These are phyloP conservation scores for Meloidogyne floridensis DNA, from an alignment of 1,140 invertebrate genomes.

Conservation along the genomic window DNA sequence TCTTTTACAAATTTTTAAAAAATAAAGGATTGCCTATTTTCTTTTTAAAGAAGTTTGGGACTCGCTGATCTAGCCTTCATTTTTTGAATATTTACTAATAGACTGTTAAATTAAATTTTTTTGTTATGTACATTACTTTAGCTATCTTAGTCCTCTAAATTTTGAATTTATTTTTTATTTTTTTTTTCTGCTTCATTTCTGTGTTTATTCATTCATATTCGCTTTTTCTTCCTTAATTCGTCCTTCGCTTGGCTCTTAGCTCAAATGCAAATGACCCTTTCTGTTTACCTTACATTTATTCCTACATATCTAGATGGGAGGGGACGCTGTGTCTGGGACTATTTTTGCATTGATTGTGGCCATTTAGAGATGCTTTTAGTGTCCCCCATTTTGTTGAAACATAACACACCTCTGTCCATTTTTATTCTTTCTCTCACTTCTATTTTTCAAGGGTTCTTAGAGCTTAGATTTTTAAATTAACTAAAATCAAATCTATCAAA, in stretches of 20 bases:
- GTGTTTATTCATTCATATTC: not conserved
- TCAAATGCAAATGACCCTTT: not conserved
- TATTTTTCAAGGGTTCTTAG: not conserved
- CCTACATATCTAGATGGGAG: not conserved
- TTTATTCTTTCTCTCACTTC: not conserved
- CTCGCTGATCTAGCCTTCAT: too few species aligned
- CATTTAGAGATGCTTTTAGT: not conserved
- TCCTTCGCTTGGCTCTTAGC: not conserved
- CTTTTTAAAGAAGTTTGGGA: too few species aligned
- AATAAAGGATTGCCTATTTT: too few species aligned
- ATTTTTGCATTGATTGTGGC: conserved; percentile 9
- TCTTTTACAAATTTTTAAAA: too few species aligned
- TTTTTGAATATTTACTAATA: too few species aligned
- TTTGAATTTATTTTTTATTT: too few species aligned
- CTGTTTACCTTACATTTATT: not conserved
- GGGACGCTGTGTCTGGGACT: not conserved
- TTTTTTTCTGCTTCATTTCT: not conserved
- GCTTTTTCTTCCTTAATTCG: not conserved
- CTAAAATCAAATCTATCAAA: not conserved
- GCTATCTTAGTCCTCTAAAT: too few species aligned
- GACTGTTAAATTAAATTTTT: too few species aligned
- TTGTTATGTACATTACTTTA: too few species aligned
- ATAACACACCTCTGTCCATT: conserved; percentile 1
- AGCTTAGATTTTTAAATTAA: not conserved
- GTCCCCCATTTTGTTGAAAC: not conserved